Conservation (phyloP, 2,113 vertebrate species). For the Spilogale gracilis region DNA sequence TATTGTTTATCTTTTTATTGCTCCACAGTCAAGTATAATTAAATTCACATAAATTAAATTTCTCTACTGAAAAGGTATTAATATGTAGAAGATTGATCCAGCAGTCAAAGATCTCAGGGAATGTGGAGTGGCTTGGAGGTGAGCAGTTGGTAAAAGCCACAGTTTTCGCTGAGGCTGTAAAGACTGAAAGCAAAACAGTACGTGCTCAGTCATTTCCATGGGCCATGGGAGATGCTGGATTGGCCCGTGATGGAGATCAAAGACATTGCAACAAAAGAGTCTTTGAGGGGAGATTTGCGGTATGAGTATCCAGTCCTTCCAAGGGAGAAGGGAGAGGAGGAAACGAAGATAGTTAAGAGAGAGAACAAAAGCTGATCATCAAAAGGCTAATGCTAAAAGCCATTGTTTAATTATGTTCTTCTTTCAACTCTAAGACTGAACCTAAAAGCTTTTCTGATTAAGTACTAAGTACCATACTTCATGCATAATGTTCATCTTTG, state of each 20-base stretch:
- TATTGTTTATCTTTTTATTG: constrained; percentile 2
- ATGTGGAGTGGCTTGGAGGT: neutral
- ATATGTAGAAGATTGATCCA: neutral
- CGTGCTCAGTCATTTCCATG: neutral
- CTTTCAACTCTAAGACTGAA: constrained; percentile 38
- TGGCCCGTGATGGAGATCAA: neutral
- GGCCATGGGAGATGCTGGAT: too few species aligned
- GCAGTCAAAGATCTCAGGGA: neutral
- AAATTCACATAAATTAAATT: constrained; percentile 44
- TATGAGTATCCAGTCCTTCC: neutral
- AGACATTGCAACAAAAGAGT: neutral
- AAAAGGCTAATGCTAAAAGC: constrained; percentile 20
- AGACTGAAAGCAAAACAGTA: neutral
- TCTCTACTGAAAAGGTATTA: neutral
- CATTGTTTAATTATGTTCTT: neutral
- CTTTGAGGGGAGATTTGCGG: neutral
- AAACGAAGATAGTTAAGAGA: neutral
- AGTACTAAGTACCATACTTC: neutral
- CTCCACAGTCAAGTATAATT: neutral
- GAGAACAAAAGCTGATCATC: neutral
- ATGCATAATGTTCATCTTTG: constrained; percentile 3
- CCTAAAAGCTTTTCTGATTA: constrained; percentile 57
- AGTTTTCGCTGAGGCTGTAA: neutral
- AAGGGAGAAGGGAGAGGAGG: neutral
- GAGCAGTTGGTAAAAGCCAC: constrained; percentile 21